phyloP scores from a whole-genome alignment of 2,797 vertebrate species.

The Centropyge bicolor region DNA sequence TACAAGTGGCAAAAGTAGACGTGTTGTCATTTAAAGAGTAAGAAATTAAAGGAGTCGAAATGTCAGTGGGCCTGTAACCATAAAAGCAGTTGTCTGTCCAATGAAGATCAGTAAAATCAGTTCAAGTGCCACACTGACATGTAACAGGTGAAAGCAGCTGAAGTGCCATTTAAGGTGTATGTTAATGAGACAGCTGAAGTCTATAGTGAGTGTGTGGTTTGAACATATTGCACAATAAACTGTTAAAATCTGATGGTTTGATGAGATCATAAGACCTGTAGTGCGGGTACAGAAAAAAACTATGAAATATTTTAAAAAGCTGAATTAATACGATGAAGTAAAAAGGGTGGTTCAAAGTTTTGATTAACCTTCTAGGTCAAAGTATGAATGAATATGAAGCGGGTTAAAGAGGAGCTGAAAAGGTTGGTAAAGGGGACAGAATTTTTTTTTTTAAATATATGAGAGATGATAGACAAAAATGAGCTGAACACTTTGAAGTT shows the following conservation, averaged over 20 bases:
- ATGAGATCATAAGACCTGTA: neutral
- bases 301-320: neutral
- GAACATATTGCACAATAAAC: neutral
- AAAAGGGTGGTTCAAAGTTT: neutral
- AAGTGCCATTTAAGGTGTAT: neutral
- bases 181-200: neutral
- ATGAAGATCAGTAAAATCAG: too few species aligned
- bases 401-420: neutral
- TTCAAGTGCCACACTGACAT: neutral
- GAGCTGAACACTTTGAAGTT: too few species aligned
- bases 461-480: too few species aligned
- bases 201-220: neutral
- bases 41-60: neutral
- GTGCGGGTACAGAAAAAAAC: neutral
- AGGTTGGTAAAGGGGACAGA: neutral
- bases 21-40: neutral
- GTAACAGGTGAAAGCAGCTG: neutral
- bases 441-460: too few species aligned
- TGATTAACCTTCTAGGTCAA: too few species aligned
- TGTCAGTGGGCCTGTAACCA: neutral
- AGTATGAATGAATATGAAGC: neutral
- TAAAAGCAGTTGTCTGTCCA: too few species aligned
- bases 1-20: neutral
- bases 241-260: neutral
- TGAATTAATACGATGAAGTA: too few species aligned